Evolutionary conservation across 2,113 vertebrate genomes (phyloP).

Genomic region (Neomonachus schauinslandi): DNA sequence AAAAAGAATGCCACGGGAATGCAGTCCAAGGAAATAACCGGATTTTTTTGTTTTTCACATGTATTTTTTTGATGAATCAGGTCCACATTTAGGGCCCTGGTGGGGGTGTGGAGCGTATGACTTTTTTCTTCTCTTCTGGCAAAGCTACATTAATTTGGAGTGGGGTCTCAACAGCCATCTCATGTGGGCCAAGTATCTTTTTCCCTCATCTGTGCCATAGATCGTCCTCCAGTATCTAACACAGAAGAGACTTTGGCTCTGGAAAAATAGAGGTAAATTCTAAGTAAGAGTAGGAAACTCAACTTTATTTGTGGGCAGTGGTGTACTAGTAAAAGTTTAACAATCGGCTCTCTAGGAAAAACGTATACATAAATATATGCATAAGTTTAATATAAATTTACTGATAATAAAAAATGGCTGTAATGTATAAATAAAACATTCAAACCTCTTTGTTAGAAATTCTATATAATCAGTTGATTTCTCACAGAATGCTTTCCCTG

Average conservation of each 20-base stretch:
- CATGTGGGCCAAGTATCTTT: background rate
- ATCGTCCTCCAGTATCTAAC: background rate
- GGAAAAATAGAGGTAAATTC: background rate
- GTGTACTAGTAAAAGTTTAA: background rate
- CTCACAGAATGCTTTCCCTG: background rate
- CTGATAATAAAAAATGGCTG: background rate
- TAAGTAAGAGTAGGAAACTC: background rate
- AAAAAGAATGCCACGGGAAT: background rate
- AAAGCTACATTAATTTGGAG: background rate
- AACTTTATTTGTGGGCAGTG: background rate
- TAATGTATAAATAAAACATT: background rate
- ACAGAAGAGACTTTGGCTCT: background rate
- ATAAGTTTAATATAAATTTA: background rate
- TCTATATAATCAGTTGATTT: background rate
- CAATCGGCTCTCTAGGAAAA: background rate
- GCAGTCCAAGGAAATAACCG: background rate
- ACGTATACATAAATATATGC: background rate
- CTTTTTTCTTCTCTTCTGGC: background rate
- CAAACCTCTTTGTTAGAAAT: background rate
- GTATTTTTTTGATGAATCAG: background rate
- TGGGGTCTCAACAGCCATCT: background rate
- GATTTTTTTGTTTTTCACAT: background rate
- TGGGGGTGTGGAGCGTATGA: background rate
- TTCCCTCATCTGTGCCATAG: background rate
- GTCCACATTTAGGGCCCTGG: background rate